phyloP scores from a whole-genome alignment of 2,797 vertebrate genomes.

The Glossophaga mutica region DNA sequence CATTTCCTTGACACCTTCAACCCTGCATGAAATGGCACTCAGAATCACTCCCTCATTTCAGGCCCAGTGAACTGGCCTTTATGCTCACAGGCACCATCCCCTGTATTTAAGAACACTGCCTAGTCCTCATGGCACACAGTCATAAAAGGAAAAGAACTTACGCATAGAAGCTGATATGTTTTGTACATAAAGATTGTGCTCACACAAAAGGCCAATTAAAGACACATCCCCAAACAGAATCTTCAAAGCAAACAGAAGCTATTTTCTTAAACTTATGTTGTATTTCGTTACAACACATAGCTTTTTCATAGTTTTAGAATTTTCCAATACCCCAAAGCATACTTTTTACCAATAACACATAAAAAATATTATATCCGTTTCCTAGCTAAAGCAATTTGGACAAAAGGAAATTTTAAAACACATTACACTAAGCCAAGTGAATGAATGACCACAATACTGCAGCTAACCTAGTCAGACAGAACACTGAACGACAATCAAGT shows the following conservation, averaged over 20 bases:
- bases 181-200: not conserved
- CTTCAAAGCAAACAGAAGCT: not conserved
- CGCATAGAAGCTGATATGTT: not conserved
- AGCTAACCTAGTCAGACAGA: constrained; percentile 37
- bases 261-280: not conserved
- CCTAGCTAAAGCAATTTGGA: not conserved
- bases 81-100: not conserved
- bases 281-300: not conserved
- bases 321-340: not conserved
- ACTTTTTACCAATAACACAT: not conserved
- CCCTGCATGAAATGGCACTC: not conserved
- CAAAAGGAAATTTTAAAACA: constrained; percentile 16
- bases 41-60: not conserved
- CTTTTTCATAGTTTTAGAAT: not conserved
- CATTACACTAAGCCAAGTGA: not conserved
- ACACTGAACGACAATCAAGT: not conserved
- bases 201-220: not conserved
- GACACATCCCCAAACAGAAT: not conserved
- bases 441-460: not conserved
- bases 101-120: not conserved
- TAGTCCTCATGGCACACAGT: not conserved
- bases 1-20: not conserved
- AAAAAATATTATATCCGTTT: not conserved
- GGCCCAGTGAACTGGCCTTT: not conserved
- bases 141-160: not conserved